Evolutionary conservation across 1,140 invertebrate species (phyloP).

Genomic region (Rhagoletis pomonella): DNA sequence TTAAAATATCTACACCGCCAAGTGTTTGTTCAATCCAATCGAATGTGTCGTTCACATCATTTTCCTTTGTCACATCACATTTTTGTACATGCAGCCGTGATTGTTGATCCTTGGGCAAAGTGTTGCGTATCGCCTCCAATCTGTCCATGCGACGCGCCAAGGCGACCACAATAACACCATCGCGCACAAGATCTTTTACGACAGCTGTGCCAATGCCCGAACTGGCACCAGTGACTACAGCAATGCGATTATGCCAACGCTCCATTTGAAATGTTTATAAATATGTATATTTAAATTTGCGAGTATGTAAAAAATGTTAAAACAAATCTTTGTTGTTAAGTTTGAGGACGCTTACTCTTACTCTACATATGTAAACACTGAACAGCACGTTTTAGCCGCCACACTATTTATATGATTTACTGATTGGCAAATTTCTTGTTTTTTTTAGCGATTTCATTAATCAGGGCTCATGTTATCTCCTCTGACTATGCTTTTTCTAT

Average conservation of each 20-base stretch:
- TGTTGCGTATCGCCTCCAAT: constrained; percentile 75
- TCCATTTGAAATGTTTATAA: constrained; percentile 74
- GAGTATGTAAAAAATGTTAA: too few relatives aligned
- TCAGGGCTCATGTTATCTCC: too few relatives aligned
- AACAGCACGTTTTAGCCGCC: too few relatives aligned
- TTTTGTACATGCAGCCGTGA: constrained; percentile 74
- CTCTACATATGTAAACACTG: too few relatives aligned
- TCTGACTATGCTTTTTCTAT: too few relatives aligned
- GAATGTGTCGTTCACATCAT: constrained; percentile 81
- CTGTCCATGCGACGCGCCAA: constrained; percentile 79
- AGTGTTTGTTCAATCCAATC: constrained; percentile 78
- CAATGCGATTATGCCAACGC: constrained; percentile 77
- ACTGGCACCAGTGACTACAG: constrained; percentile 82
- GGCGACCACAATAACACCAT: constrained; percentile 82
- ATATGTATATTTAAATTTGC: too few relatives aligned
- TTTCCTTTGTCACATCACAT: constrained; percentile 80
- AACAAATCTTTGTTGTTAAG: too few relatives aligned
- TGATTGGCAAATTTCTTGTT: too few relatives aligned
- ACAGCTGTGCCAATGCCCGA: constrained; percentile 81
- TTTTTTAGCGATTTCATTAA: too few relatives aligned
- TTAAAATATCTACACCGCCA: constrained; percentile 81
- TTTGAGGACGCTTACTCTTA: too few relatives aligned
- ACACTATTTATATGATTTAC: too few relatives aligned
- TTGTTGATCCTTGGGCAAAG: constrained; percentile 61
- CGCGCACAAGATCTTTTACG: constrained; percentile 76